Base-by-base conservation (phyloP, 2,797 vertebrate genomes). In the Coregonus sp. region DNA sequence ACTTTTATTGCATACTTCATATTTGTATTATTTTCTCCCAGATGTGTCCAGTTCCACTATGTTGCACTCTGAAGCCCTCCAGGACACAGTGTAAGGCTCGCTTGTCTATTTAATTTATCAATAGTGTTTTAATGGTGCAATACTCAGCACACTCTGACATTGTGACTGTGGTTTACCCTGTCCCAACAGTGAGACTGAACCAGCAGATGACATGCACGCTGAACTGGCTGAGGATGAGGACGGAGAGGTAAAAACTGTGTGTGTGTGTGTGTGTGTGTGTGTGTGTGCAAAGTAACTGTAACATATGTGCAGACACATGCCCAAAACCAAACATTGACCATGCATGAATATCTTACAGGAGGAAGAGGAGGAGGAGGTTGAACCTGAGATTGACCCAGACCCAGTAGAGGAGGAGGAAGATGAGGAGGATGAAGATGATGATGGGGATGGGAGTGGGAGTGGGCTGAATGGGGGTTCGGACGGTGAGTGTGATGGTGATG, bases 401-500 rank as follows among this genome's bases (percentile, higher is more conserved):
- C 66, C 66, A 16, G 66, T 67, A 0, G 88, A 78, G 18, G 72
- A 89, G 0, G 85, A 89, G 0, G 84, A 75, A 14, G 78, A 72
- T 0, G 83, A 74, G 5, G 72, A 92, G 0, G 91, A 89, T 3
- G 90, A 73, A 0, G 92, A 89, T 1, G 86, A 90, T 0, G 89
- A 89, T 0, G 88, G 96, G 12, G 91, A 91, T 84, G 89, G 86
- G 47, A 7, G 96, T 89, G 88, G 95, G 89, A 80, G 91, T 70
- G 20, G 95, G 94, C 86, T 91, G 85, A 89, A 90, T 69, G 84
- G 92, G 9, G 96, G 96, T 78, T 98, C 96, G 0, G 98, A 98
- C 51, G 93, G 95, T 0, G 97, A 98, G 84, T 93, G 94, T 0
- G 96, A 97, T 0, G 95, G 95, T 0, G 98, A 99, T 0, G 97